Base-by-base conservation (phyloP, 1,140 invertebrate species). In the Acromyrmex echinatior region DNA sequence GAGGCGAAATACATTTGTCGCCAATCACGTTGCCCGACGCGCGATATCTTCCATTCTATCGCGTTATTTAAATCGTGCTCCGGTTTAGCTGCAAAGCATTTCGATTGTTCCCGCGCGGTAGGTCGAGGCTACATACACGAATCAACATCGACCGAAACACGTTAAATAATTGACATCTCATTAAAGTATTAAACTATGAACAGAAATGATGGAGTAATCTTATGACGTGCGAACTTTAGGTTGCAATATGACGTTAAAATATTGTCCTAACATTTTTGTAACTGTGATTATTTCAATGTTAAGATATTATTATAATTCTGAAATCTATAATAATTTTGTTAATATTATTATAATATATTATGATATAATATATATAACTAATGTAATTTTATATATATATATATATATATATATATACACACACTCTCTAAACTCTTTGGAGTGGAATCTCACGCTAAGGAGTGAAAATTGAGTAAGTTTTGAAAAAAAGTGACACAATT, bases 21-120 rank as follows among this genome's bases (percentile, higher is more conserved):
- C 39, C 80, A 76, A 74, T 76, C 58, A 39, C 58, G 14, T 10
- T 49, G 45, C 14, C 63, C 21, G 63, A 65, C 45, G 62, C 49
- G 49, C 68, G 56, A 49, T 63, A 76, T 74, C 39, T 76, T 60
- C n/a, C 80, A 56, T 63, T 62, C n/a, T 14, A 51, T 76, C 70
- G 53, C 51, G 39, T 84, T 84, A 84, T 82, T 82, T 82, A 82
- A 82, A 82, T 84, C 80, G 70, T 39, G 70, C 14, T 45, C 39
- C 39, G 16, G n/a, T 63, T 84, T 84, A 18, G 31, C 25, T n/a
- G 35, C 65, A 25, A 81, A 56, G 16, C n/a, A 65, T 31, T 31
- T 71, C 79, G 49, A 73, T 62, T 74, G 56, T 82, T 74, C 25
- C n/a, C 18, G 39, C 35, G 53, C 35, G 25, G n/a, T 28, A n/a